Base-by-base conservation (phyloP, 2,888 invertebrate genomes). In the Bombylius discolor region DNA sequence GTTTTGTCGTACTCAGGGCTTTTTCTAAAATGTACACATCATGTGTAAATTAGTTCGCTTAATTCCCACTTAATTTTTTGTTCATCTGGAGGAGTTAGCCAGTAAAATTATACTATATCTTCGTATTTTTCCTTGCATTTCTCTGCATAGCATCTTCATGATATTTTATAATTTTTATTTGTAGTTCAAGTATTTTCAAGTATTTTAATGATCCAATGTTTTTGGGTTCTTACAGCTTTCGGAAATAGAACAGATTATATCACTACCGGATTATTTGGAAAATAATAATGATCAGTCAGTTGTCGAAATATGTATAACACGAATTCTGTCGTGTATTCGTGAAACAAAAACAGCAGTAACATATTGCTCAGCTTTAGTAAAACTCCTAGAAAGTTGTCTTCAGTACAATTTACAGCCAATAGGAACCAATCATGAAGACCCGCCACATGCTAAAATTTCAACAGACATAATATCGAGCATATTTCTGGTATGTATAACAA, bases 391-490 rank as follows among this genome's bases (percentile, higher is more conserved):
- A 76, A 87, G 89, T 42, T 95, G 94, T 67, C 76, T 95, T 62
- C 84, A 87, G 69, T 90, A 94, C 78, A 91, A 91, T 73, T 78
- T 94, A 63, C 87, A 89, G 75, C 88, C 90, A 0, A 70, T 78
- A 1, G 67, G 68, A 31, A 77, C 81, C 42, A 74, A 80, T 32
- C 89, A 90, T 73, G 89, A 89, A 68, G 94, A 95, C 76, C 91
- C 94, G 45, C 94, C 95, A 2, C 95, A 96, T 79, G 92, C 94
- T 50, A 96, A 96, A 77, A 95, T 96, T 67, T 93, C 94, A 31
- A 90, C 92, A 49, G 96, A 96, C 76, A 85, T 96, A 61, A 88
- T 96, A 68, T 92, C 93, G 63, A 93, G 92, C 74, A 87, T 96
- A 72, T 95, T 96, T 76, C 77, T 93, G 80, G 94, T 92, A 49